These are phyloP conservation scores for Linnaemya tessellans DNA, from an alignment of 2,888 invertebrate species.

Conservation along the genomic window DNA sequence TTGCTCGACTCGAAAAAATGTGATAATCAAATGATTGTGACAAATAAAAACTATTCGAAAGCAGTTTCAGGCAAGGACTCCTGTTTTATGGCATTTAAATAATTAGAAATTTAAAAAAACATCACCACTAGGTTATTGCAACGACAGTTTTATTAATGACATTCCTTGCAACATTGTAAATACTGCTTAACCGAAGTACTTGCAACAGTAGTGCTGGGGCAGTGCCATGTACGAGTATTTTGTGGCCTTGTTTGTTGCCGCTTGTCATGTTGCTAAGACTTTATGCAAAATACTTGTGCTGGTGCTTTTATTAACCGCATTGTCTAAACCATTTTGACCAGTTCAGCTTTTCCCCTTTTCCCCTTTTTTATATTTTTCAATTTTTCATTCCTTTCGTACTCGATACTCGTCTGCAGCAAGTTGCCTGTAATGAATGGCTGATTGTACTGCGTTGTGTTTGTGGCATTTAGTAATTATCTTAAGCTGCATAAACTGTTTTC, in stretches of 20 bases:
- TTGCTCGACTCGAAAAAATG: too few species aligned
- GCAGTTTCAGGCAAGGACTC: too few species aligned
- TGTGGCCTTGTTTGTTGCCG: conserved; percentile 2
- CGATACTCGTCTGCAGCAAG: neutral
- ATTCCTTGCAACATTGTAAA: neutral
- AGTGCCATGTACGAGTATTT: neutral
- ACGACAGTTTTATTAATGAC: neutral
- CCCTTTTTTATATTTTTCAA: neutral
- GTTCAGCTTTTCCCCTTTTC: neutral
- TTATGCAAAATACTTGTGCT: conserved; percentile 48
- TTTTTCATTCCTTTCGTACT: neutral
- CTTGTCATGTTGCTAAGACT: conserved; percentile 41
- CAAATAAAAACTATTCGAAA: too few species aligned
- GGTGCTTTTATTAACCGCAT: conserved; percentile 44
- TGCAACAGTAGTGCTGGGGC: neutral
- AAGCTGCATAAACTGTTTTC: conserved; percentile 51
- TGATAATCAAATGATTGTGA: too few species aligned
- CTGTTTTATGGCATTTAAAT: too few species aligned
- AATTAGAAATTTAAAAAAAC: too few species aligned
- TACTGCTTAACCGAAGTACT: neutral
- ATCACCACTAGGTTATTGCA: too few species aligned
- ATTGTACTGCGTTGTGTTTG: conserved; percentile 19
- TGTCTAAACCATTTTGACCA: conserved; percentile 33
- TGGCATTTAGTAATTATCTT: conserved; percentile 54
- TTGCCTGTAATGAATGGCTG: neutral